A percentile compares a stretch with the other conserved stretches of the same genome.
Evolutionary conservation across 2,113 vertebrate species (phyloP).

Genomic region (Ophthalmolycus amberensis): DNA sequence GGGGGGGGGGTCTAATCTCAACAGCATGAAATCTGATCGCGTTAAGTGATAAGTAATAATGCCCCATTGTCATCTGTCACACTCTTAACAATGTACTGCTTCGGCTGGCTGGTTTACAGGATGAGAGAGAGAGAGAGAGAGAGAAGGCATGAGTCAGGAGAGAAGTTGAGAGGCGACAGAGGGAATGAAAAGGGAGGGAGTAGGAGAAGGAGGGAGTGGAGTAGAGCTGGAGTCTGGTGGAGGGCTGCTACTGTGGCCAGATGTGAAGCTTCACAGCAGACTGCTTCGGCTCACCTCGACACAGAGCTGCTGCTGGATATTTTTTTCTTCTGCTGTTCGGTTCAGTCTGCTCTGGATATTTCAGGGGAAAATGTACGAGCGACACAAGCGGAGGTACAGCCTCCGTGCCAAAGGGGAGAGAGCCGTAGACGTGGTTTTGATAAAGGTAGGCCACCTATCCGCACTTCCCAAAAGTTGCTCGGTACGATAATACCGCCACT

Average conservation of each 20-base stretch:
- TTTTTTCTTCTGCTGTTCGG: slow-evolving; percentile 34
- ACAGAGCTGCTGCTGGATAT: slow-evolving; percentile 75
- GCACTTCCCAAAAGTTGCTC: slow-evolving; percentile 57
- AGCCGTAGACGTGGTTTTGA: slow-evolving; percentile 92
- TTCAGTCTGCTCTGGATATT: slow-evolving; percentile 36
- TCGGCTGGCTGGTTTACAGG: slow-evolving; percentile 41
- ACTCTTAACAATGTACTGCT: slow-evolving; percentile 39
- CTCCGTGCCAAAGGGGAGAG: slow-evolving; percentile 92
- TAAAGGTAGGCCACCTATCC: slow-evolving; percentile 89
- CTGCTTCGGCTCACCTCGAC: slow-evolving; percentile 63
- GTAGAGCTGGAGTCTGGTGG: slow-evolving; percentile 70
- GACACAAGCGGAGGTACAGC: slow-evolving; percentile 95
- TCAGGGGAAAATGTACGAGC: slow-evolving; percentile 92
- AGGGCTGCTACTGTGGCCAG: slow-evolving; percentile 79
- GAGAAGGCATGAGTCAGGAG: slow-evolving; percentile 55
- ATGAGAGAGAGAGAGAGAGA: slow-evolving; percentile 18
- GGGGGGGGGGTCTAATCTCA: slow-evolving; percentile 31
- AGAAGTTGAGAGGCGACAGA: slow-evolving; percentile 62
- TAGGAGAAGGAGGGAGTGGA: slow-evolving; percentile 53
- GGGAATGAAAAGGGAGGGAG: slow-evolving; percentile 55
- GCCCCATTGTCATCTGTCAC: slow-evolving; percentile 46
- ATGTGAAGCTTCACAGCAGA: slow-evolving; percentile 79
- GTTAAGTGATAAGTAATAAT: slow-evolving; percentile 42
- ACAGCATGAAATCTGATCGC: slow-evolving; percentile 10
- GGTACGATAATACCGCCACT: slow-evolving; percentile 20